Evolutionary conservation across 2,888 invertebrate species (phyloP), one percentile per base, ranked within the genome.

Genomic region (Agonum fuliginosum): DNA sequence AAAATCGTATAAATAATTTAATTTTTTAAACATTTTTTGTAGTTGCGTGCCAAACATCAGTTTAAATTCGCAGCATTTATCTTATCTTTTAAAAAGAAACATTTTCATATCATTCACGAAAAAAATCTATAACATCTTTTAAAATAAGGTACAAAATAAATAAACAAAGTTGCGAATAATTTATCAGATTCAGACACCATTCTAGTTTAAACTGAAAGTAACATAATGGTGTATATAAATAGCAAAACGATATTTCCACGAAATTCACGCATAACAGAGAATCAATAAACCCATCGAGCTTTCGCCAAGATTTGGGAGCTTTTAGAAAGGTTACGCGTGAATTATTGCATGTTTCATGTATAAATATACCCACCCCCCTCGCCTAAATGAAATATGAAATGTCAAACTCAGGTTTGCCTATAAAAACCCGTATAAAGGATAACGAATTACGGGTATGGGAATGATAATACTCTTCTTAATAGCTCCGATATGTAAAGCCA

Each of bases 381-480:
- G 37, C 27, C 12, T n/a, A 37, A 41, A 73, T 74, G 74, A 74
- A 62, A 74, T 74, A 74, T 74, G 62, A 74, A 74, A 74, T 74
- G 74, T 74, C 74, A 74, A 62, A 74, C 62, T 17, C 74, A 74
- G 62, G 27, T 43, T 46, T n/a, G 27, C 6, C 43, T 19, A 74
- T 41, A 74, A 74, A 74, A 74, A 74, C 62, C 30, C 27, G 17
- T 48, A 74, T 65, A 74, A 74, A 74, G 74, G 74, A 74, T 74
- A 74, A 74, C 46, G 74, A 74, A 74, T 62, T 46, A 71, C 24
- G 74, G 46, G 43, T 46, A 22, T 34, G 27, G 8, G 58, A 17
- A 17, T 27, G 41, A 24, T 62, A 74, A 74, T 74, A 62, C 65
- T 65, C 65, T 46, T 46, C 43, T 62, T 74, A 74, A 65, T 71